Evolutionary conservation across 2,888 invertebrate genomes (phyloP).

Genomic region (Ormyrus labotus): DNA sequence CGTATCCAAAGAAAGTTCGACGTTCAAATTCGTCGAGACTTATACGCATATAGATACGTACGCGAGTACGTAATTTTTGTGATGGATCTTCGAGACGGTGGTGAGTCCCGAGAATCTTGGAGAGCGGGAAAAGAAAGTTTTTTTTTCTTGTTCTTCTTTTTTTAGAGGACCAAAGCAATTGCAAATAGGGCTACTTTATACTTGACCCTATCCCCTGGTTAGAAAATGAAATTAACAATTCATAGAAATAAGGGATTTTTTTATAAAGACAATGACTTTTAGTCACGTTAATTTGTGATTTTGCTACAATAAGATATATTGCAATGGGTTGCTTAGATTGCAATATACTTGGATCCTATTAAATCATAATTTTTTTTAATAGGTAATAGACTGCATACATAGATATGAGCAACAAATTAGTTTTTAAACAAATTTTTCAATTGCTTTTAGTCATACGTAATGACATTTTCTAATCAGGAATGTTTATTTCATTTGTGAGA

Average conservation of each 20-base stretch:
- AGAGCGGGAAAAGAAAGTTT: conserved; percentile 11
- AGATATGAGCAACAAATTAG: conserved; percentile 1
- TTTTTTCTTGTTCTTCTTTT: conserved; percentile 19
- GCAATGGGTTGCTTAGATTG: no score
- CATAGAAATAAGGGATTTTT: not conserved
- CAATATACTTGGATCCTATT: no score
- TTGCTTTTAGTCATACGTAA: conserved; percentile 17
- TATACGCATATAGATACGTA: conserved; percentile 1
- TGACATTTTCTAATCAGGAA: conserved; percentile 3
- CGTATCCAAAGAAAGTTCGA: conserved; percentile 50
- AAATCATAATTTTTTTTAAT: not conserved
- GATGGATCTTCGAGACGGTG: conserved; percentile 31
- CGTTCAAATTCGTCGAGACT: conserved; percentile 20
- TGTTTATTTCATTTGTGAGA: conserved; percentile 7
- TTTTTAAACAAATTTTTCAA: not conserved
- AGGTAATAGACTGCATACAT: not conserved
- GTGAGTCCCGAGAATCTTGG: conserved; percentile 28
- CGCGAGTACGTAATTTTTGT: conserved; percentile 24
- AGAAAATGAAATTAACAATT: conserved; percentile 17
- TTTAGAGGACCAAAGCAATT: conserved; percentile 35
- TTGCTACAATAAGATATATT: no score
- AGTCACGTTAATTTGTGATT: not conserved
- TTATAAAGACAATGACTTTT: not conserved
- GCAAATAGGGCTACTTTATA: not conserved
- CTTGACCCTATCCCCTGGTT: conserved; percentile 7